Percentiles rank a stretch among this genome's conserved stretches.
These are phyloP conservation scores for Frieseomelitta varia DNA, from an alignment of 1,140 invertebrate genomes.

Conservation along the genomic window DNA sequence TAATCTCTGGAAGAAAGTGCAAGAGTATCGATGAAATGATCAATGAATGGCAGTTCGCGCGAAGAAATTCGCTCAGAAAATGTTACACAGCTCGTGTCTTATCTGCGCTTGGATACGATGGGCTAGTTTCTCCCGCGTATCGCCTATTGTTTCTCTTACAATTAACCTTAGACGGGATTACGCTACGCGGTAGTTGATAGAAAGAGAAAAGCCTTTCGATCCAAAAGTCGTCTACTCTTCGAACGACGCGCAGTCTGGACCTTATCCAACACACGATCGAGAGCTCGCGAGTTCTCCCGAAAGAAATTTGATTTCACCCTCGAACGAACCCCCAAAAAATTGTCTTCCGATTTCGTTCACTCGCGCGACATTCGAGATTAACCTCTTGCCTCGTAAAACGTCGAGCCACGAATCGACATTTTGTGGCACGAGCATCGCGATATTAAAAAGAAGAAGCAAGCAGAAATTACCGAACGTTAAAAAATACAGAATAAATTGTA, in stretches of 20 bases:
- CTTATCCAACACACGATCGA: neutral
- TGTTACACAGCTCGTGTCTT: neutral
- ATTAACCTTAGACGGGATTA: conserved; percentile 5
- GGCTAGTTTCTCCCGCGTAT: conserved; percentile 25
- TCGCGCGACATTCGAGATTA: neutral
- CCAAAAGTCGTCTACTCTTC: neutral
- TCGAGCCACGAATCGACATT: too few species aligned
- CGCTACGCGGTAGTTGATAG: neutral
- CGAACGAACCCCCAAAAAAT: neutral
- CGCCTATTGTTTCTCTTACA: neutral
- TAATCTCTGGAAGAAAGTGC: neutral
- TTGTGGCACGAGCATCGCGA: too few species aligned
- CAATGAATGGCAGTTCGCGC: neutral
- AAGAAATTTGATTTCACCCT: conserved; percentile 3
- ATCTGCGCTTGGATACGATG: neutral
- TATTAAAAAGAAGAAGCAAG: too few species aligned
- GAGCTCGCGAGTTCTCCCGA: neutral
- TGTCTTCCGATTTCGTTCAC: too few species aligned
- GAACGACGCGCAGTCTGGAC: conserved; percentile 31
- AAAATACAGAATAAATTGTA: too few species aligned
- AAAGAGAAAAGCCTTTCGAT: neutral
- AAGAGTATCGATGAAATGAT: too few species aligned
- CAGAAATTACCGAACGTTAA: too few species aligned
- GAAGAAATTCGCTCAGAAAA: neutral
- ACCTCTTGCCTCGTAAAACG: too few species aligned